phyloP scores from a whole-genome alignment of 1,140 invertebrate genomes.

The Danaus plexippus region DNA sequence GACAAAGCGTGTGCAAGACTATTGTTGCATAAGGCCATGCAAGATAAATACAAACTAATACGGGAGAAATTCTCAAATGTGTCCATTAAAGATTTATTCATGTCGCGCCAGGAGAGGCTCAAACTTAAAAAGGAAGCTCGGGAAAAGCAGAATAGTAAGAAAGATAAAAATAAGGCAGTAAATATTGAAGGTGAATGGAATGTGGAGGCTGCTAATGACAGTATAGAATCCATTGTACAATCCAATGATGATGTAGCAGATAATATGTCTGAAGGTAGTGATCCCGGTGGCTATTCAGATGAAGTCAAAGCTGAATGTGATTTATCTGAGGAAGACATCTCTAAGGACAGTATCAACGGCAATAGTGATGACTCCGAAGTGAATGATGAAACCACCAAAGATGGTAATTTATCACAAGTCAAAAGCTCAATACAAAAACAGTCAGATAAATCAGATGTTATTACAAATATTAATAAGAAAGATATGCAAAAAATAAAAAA shows the following conservation, averaged over 20 bases:
- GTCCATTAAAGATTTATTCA: slow-evolving; percentile 56
- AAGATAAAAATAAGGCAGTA: slow-evolving; percentile 29
- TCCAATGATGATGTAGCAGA: slow-evolving; percentile 12
- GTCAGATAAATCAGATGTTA: no score
- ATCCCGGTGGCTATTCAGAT: slow-evolving; percentile 15
- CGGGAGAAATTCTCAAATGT: slow-evolving; percentile 48
- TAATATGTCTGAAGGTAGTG: slow-evolving; percentile 13
- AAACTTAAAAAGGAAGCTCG: slow-evolving; percentile 58
- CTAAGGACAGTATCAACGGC: slow-evolving; percentile 11
- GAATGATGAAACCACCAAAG: slow-evolving; percentile 5
- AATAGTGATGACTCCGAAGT: slow-evolving; percentile 6
- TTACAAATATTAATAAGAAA: slow-evolving; percentile 18
- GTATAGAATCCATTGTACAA: slow-evolving; percentile 12
- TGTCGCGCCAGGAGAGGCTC: slow-evolving; percentile 55
- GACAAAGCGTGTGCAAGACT: slow-evolving; percentile 58
- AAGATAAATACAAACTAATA: slow-evolving; percentile 54
- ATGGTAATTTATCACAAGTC: background rate
- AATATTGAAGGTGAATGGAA: slow-evolving; percentile 45
- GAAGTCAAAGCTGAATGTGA: slow-evolving; percentile 14
- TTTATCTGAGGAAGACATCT: slow-evolving; percentile 10
- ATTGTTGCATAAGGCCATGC: slow-evolving; percentile 50
- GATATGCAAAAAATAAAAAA: slow-evolving; percentile 33
- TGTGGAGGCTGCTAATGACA: slow-evolving; percentile 39
- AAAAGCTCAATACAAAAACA: no score
- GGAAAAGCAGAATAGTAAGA: slow-evolving; percentile 52